Base-by-base conservation (phyloP, 1,140 invertebrate species). In the Sinella curviseta region DNA sequence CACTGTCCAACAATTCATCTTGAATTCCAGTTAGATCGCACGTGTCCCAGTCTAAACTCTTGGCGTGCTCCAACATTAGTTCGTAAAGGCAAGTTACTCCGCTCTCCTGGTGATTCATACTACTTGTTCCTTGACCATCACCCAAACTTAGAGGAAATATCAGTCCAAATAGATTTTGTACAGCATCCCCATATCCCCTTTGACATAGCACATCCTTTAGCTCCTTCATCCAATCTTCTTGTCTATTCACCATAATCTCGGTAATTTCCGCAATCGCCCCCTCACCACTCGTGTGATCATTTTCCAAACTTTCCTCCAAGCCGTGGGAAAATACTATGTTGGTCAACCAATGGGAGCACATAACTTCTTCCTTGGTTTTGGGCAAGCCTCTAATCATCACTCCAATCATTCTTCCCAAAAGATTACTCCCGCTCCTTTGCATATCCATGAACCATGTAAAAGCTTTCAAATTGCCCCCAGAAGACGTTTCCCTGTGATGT, bases 381-480 rank as follows among this genome's bases (percentile, higher is more conserved):
- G 87, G 86, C 4, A 87, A 82, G 1, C 90, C 90, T 31, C 89
- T 85, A 36, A 92, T 83, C 87, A 90, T 89, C 20, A 88, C 89
- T 1, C 90, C 89, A 34, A 92, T 86, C 84, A 90, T 90, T 48
- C 90, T 87, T 20, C 91, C 91, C 76, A 92, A 88, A 78, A 92
- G 85, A 36, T 91, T 85, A 35, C 89, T 88, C 84, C 89, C 91
- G 0, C 89, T 88, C 82, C 90, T 85, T 84, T 92, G 90, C 81
- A 91, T 84, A 85, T 92, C 91, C 24, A 92, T 84, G 78, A 91
- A 85, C 91, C 91, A 92, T 1, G 89, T 84, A 90, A 90, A 91
- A 12, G 77, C 54, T 65, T 67, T 76, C 3, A 57, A 33, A 74
- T 28, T 74, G 12, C 26, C 26, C 26, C 30, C 31, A 30, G 16